Evolutionary conservation across 2,113 vertebrate species (phyloP).

Genomic region (Pluvialis apricaria): DNA sequence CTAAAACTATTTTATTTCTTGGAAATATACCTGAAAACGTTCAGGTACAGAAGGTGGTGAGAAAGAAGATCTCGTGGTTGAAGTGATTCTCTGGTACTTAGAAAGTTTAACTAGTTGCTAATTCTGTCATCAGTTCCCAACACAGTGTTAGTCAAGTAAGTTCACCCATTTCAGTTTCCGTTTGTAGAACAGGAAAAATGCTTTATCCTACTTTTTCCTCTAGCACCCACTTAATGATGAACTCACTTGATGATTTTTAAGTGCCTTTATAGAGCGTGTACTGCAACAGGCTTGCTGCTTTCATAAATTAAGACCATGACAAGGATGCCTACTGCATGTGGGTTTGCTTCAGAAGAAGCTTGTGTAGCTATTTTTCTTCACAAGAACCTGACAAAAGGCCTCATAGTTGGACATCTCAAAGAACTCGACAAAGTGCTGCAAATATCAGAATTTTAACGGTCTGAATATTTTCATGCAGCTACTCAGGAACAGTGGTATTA

Average conservation of each 20-base stretch:
- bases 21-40: neutral
- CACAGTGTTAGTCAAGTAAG: neutral
- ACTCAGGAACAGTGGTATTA: neutral
- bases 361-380: neutral
- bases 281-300: neutral
- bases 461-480: neutral
- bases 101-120: neutral
- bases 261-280: neutral
- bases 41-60: neutral
- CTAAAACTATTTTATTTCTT: neutral
- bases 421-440: neutral
- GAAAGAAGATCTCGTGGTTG: neutral
- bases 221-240: neutral
- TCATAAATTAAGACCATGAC: neutral
- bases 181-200: neutral
- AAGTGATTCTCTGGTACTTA: neutral
- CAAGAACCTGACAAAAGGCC: neutral
- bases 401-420: neutral
- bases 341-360: neutral
- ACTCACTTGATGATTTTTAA: neutral
- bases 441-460: neutral
- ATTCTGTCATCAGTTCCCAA: neutral
- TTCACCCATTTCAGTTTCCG: neutral
- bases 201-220: neutral
- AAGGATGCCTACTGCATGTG: neutral